These are phyloP conservation scores for Chrysemys picta DNA, from an alignment of 2,113 vertebrate species.

Conservation along the genomic window DNA sequence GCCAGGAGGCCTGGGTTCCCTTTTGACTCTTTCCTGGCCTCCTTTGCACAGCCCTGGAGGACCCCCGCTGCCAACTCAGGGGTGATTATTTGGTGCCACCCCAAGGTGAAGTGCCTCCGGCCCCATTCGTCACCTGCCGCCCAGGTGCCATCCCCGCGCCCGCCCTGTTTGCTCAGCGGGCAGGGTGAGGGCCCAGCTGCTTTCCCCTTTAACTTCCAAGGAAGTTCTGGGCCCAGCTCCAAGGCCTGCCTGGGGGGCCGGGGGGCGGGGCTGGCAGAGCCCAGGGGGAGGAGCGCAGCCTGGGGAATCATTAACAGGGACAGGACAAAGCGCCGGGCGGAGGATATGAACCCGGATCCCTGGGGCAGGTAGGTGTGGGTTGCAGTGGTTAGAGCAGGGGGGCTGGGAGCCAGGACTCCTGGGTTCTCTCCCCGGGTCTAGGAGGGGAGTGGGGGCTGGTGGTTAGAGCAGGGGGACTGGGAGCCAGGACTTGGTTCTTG, in stretches of 20 bases:
- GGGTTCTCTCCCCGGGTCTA: neutral
- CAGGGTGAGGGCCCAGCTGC: neutral
- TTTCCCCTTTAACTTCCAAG: neutral
- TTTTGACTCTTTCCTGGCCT: neutral
- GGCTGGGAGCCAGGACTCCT: neutral
- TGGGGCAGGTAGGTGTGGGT: neutral
- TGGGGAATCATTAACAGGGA: neutral
- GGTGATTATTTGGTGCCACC: neutral
- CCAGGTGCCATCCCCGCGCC: no score
- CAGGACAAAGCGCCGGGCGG: neutral
- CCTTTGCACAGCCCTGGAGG: neutral
- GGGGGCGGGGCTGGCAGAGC: neutral
- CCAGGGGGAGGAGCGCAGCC: neutral
- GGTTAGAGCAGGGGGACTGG: neutral
- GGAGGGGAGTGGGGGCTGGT: neutral
- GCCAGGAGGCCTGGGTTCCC: conserved; percentile 5
- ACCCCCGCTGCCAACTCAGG: neutral
- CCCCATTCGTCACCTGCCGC: neutral
- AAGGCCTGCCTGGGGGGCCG: neutral
- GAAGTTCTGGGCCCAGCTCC: neutral
- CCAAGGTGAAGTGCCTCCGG: neutral
- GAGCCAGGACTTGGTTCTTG: neutral
- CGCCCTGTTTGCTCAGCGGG: neutral
- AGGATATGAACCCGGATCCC: neutral
- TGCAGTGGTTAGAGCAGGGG: neutral